These are phyloP conservation scores for Alosa alosa DNA, from an alignment of 2,113 vertebrate species.

Conservation along the genomic window DNA sequence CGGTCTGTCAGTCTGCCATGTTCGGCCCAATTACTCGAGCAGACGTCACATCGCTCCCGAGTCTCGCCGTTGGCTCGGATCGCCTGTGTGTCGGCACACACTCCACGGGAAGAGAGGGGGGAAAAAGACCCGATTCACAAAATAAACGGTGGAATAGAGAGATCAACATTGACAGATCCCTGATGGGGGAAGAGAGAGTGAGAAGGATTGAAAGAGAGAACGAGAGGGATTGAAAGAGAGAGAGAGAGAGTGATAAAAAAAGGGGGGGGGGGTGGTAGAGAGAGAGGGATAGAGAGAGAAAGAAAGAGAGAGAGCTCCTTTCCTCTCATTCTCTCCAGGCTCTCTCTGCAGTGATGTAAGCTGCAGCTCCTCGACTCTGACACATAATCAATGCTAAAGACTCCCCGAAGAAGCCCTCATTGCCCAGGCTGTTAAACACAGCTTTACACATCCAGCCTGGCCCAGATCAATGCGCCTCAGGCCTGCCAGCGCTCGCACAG, in stretches of 20 bases:
- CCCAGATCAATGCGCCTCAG: conserved; percentile 27
- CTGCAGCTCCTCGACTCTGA: conserved; percentile 28
- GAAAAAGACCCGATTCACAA: conserved; percentile 24
- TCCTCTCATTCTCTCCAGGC: neutral
- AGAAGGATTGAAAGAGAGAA: neutral
- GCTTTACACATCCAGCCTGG: conserved; percentile 37
- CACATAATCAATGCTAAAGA: conserved; percentile 43
- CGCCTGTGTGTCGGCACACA: neutral
- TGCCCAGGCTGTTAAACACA: conserved; percentile 40
- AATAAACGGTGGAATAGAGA: conserved; percentile 15
- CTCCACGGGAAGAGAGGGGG: conserved; percentile 28
- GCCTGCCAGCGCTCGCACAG: conserved; percentile 28
- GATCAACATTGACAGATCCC: conserved; percentile 17
- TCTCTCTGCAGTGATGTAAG: conserved; percentile 35
- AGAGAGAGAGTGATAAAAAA: conserved; percentile 46
- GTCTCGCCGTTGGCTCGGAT: neutral
- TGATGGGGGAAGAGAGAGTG: neutral
- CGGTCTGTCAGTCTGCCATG: neutral
- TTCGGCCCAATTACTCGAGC: too few species aligned
- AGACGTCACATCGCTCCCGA: neutral
- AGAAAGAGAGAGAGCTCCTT: conserved; percentile 14
- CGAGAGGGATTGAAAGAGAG: conserved; percentile 54
- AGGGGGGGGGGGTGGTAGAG: neutral
- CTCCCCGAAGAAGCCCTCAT: conserved; percentile 37
- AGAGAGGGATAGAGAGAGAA: conserved; percentile 14